Evolutionary conservation across 2,888 invertebrate species (phyloP), one percentile per base, ranked within the genome.

Genomic region (Pharmacophagus antenor): DNA sequence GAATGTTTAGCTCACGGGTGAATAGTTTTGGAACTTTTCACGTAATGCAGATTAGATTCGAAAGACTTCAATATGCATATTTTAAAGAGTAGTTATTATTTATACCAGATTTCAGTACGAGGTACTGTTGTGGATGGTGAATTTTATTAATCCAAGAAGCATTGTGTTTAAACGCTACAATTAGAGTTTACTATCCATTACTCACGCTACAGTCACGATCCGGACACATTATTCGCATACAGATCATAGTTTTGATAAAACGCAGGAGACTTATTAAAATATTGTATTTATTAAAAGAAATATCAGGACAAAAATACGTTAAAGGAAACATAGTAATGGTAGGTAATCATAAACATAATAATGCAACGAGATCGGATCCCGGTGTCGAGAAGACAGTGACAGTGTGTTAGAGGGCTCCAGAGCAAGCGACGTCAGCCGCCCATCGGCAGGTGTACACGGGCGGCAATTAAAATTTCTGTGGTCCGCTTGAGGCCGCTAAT

Each of bases 381-480:
- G 17, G 20, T 27, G 25, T 41, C 18, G 15, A 48, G 23, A 48
- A 22, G 48, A 56, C 12, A 46, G 42, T 17, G 42, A 21, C 17
- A n/a, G 31, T n/a, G 21, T 17, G 15, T 15, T 25, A 7, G 23
- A 0, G 31, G 12, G 10, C 7, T 27, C 27, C 27, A 6, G n/a
- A n/a, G n/a, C n/a, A n/a, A n/a, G 27, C 7, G 10, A 27, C 10
- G 27, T 8, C 27, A 7, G 44, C 31, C 12, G 18, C 17, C n/a
- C 31, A 50, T 25, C 31, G 15, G 50, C 17, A 20, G 54, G 61
- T 52, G n/a, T 69, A 72, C 69, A 72, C 71, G 69, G 72, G 68
- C 69, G 66, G 78, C 79, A 84, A 85, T 85, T 85, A 84, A 83
- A 81, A 76, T 75, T 73, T 77, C 74, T 73, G 75, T 79, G 70